Base-by-base conservation (phyloP, 2,888 invertebrate species). In the Neoaliturus tenellus region DNA sequence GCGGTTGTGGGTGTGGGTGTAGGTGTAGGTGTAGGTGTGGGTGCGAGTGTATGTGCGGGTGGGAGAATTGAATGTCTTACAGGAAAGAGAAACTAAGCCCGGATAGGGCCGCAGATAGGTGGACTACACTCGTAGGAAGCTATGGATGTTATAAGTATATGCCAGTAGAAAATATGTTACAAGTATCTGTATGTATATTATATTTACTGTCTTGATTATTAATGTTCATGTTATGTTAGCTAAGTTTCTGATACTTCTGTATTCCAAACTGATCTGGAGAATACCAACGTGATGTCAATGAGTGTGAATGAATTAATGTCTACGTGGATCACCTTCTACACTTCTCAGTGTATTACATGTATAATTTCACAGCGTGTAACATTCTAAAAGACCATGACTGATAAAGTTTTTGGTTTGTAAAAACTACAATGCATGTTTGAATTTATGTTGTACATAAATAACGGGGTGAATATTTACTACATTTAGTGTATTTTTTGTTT, bases 341-440 rank as follows among this genome's bases (percentile, higher is more conserved):
- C 62, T 39, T 31, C 69, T 69, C 35, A 28, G 39, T 69, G 69
- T 69, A 39, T 33, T 35, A 69, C 23, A 69, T 69, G 39, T 69
- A 69, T 69, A 20, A 69, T 75, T 44, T 75, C 1, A 75, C 75
- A 75, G 75, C 75, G 75, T 62, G 62, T 69, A 75, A 75, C 44
- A 75, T 75, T 75, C 75, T 75, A 75, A 75, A 75, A 75, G 35
- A 75, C 75, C 75, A 44, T 44, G 23, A 75, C 75, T 44, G 28
- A 44, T 44, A 41, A 39, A 75, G 75, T 75, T 75, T 75, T 44
- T 41, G 75, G 75, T 75, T 75, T 75, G 75, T 75, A 75, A 25
- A 69, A 75, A 44, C 41, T 35, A 28, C 39, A 44, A 41, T 75
- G 23, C 41, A 20, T 75, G 75, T 75, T 75, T n/a, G 14, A 44